Evolutionary conservation across 2,113 vertebrate genomes (phyloP).

Genomic region (Gnathonemus echidnorhynchus): DNA sequence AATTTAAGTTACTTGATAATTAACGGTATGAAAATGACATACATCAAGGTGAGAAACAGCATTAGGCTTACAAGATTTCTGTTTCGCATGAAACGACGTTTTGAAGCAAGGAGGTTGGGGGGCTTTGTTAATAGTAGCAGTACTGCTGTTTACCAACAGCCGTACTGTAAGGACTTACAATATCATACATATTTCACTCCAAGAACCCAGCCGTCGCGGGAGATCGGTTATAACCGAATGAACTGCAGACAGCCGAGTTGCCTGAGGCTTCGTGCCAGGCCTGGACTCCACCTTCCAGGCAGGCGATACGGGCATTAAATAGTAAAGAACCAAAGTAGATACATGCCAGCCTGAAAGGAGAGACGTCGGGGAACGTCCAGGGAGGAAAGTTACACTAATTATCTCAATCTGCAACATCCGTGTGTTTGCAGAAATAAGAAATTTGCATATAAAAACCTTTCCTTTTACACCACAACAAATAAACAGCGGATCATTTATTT

Average conservation of each 20-base stretch:
- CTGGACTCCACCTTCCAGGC: neutral
- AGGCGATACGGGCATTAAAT: slow-evolving; percentile 26
- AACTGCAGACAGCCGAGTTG: neutral
- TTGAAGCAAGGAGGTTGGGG: neutral
- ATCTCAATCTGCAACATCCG: neutral
- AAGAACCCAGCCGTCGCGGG: neutral
- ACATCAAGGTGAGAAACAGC: neutral
- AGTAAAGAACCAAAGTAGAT: slow-evolving; percentile 20
- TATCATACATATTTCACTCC: neutral
- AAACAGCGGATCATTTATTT: neutral
- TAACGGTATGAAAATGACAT: neutral
- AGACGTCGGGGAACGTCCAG: slow-evolving; percentile 7
- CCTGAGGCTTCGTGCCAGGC: neutral
- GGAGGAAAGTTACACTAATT: slow-evolving; percentile 22
- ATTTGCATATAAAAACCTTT: neutral
- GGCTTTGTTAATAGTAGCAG: neutral
- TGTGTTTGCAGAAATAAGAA: neutral
- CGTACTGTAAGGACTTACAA: neutral
- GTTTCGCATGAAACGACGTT: neutral
- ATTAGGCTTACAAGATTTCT: neutral
- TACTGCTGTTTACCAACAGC: neutral
- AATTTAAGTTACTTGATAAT: neutral
- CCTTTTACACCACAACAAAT: neutral
- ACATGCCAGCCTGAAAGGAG: slow-evolving; percentile 5
- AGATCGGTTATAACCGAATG: neutral